phyloP scores from a whole-genome alignment of 2,113 vertebrate species.

The Gymnarchus niloticus region DNA sequence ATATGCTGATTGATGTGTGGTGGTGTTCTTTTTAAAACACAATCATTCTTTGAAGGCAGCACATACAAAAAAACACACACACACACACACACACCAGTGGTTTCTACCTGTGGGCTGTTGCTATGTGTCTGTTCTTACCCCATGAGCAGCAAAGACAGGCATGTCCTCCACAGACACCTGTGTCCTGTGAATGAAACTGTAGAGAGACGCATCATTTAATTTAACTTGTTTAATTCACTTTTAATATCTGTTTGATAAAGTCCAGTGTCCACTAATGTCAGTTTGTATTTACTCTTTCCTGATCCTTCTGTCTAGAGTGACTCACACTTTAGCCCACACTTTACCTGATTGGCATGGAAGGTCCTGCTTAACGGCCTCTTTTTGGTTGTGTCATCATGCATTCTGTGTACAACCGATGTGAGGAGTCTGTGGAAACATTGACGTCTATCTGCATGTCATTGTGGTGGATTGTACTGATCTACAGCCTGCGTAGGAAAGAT shows the following conservation, averaged over 20 bases:
- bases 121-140: background rate
- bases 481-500: background rate
- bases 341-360: no score
- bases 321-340: background rate
- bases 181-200: no score
- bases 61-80: no score
- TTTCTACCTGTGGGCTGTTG: background rate
- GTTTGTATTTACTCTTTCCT: background rate
- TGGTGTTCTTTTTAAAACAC: background rate
- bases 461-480: slow-evolving; percentile 1
- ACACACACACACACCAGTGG: background rate
- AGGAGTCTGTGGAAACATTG: background rate
- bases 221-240: no score
- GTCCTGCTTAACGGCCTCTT: background rate
- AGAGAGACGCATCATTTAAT: no score
- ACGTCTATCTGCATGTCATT: background rate
- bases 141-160: background rate
- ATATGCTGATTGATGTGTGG: no score
- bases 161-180: no score
- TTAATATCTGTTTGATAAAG: no score
- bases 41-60: background rate
- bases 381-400: background rate
- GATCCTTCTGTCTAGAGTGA: background rate
- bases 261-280: no score
- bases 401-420: background rate